phyloP scores from a whole-genome alignment of 2,113 vertebrate genomes.

The Mustelus asterias region DNA sequence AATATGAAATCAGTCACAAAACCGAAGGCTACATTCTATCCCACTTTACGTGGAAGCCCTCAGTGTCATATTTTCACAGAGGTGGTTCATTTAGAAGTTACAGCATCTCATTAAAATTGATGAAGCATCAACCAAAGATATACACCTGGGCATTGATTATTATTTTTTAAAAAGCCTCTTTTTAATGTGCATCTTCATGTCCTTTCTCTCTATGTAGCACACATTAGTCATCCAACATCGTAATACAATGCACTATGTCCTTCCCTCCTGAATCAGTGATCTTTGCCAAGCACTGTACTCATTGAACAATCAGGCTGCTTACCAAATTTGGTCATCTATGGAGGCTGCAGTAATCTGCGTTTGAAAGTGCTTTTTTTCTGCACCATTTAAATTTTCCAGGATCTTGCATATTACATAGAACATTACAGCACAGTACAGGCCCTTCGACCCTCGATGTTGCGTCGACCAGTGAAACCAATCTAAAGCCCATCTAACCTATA shows the following conservation, averaged over 20 bases:
- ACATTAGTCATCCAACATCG: not conserved
- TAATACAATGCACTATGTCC: not conserved
- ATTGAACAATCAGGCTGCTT: constrained; percentile 50
- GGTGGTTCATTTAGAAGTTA: not conserved
- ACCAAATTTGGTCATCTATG: constrained; percentile 60
- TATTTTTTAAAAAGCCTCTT: not conserved
- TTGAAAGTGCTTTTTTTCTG: constrained; percentile 28
- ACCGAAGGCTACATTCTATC: not conserved
- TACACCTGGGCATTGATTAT: constrained; percentile 37
- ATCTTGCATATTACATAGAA: not conserved
- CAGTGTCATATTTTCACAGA: not conserved
- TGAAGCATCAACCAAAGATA: constrained; percentile 4
- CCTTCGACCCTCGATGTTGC: too few relatives aligned
- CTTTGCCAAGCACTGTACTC: constrained; percentile 39
- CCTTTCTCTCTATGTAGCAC: not conserved
- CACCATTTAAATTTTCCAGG: not conserved
- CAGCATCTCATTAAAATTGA: not conserved
- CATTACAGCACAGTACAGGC: too few relatives aligned
- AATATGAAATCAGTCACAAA: not conserved
- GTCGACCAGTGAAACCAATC: too few relatives aligned
- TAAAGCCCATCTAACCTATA: too few relatives aligned
- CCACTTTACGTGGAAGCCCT: not conserved
- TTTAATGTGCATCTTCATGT: not conserved
- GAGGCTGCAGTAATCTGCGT: constrained; percentile 43
- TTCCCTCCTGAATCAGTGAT: not conserved